These are phyloP conservation scores for Echinometra lucunter DNA, from an alignment of 53 echinoderm and acorn worm species.

Conservation along the genomic window DNA sequence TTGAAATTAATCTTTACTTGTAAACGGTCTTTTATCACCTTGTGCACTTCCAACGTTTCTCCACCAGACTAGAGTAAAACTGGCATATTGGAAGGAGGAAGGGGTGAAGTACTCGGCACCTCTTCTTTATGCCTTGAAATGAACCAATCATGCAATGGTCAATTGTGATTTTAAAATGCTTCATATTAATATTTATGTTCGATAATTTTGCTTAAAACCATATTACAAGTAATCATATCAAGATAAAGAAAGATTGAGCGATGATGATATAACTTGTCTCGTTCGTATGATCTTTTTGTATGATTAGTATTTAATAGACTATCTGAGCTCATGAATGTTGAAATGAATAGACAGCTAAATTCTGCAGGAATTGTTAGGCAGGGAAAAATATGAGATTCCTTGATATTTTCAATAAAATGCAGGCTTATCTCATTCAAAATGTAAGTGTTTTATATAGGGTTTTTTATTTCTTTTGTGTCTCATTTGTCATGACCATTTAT, in stretches of 20 bases:
- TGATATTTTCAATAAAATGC: too few relatives aligned
- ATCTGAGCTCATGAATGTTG: constrained; percentile 11
- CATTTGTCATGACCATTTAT: neutral
- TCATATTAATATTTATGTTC: neutral
- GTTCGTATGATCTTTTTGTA: constrained; percentile 52
- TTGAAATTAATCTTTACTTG: neutral
- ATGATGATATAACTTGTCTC: constrained; percentile 49
- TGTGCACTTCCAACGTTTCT: neutral
- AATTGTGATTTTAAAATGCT: neutral
- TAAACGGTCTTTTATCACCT: neutral
- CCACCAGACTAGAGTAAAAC: neutral
- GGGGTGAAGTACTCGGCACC: neutral
- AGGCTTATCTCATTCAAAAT: too few relatives aligned
- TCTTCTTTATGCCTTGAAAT: neutral
- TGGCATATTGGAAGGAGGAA: neutral
- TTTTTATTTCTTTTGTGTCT: neutral
- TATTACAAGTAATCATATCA: neutral
- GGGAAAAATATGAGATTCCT: too few relatives aligned
- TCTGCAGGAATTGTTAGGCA: too few relatives aligned
- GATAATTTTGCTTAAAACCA: neutral
- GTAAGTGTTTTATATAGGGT: too few relatives aligned
- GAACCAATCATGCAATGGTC: neutral
- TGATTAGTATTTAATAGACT: neutral
- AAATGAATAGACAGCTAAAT: neutral
- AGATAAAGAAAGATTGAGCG: neutral